phyloP scores from a whole-genome alignment of 2,888 invertebrate species.

The Cosmopolites sordidus region DNA sequence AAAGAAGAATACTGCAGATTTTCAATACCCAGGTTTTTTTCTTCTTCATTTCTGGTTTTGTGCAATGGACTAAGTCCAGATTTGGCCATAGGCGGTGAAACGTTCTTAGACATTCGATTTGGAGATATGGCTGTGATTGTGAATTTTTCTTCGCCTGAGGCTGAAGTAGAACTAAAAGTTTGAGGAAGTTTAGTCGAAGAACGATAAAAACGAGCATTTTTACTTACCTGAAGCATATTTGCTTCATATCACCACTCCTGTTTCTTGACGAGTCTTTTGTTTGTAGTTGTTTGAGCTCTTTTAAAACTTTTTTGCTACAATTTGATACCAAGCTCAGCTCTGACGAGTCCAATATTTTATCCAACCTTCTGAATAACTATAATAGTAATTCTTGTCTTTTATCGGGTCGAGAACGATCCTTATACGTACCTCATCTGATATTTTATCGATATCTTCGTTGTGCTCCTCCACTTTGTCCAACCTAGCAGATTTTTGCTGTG shows the following conservation, averaged over 20 bases:
- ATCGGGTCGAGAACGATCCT: not conserved
- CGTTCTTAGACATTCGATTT: constrained; percentile 2
- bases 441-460: constrained; percentile 9
- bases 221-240: constrained; percentile 19
- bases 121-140: constrained; percentile 20
- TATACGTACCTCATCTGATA: constrained; percentile 23
- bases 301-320: constrained; percentile 6
- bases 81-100: not conserved
- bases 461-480: constrained; percentile 2
- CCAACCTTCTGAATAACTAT: constrained; percentile 29
- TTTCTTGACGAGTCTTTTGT: no score
- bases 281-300: no score
- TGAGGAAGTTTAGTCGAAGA: not conserved
- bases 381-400: no score
- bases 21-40: no score
- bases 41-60: not conserved
- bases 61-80: not conserved
- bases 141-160: constrained; percentile 21
- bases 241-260: constrained; percentile 15
- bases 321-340: constrained; percentile 24
- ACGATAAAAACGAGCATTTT: not conserved
- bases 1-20: not conserved
- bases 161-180: constrained; percentile 14
- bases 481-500: not conserved
- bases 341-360: constrained; percentile 30